Evolutionary conservation across 2,888 invertebrate genomes (phyloP).

Genomic region (Acrobasis suavella): DNA sequence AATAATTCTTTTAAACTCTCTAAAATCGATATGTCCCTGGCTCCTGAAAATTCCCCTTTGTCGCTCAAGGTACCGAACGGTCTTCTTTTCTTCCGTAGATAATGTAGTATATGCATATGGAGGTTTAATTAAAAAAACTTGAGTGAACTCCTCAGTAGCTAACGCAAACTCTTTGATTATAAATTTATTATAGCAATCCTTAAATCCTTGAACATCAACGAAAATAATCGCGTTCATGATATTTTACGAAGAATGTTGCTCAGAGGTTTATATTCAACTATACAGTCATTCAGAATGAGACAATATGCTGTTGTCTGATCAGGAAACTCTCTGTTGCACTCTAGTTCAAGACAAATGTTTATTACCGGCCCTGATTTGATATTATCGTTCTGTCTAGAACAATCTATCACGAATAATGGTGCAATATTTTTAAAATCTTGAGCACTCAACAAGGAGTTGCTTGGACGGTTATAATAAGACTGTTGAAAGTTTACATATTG

Average conservation of each 20-base stretch:
- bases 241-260: background rate
- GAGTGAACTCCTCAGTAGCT: background rate
- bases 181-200: background rate
- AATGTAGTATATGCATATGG: background rate
- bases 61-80: background rate
- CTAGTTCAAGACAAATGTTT: background rate
- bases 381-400: background rate
- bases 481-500: too few relatives aligned
- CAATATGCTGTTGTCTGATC: conserved; percentile 5
- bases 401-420: conserved; percentile 1
- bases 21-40: background rate
- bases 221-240: too few relatives aligned
- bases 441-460: too few relatives aligned
- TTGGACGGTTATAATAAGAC: too few relatives aligned
- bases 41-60: background rate
- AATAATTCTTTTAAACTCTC: background rate
- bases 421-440: too few relatives aligned
- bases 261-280: background rate
- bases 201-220: background rate
- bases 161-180: background rate
- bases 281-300: background rate
- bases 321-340: background rate
- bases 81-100: background rate
- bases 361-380: background rate
- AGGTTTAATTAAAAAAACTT: background rate